These are phyloP conservation scores for Morinoia aosen DNA, from an alignment of 2,888 invertebrate species.

Conservation along the genomic window DNA sequence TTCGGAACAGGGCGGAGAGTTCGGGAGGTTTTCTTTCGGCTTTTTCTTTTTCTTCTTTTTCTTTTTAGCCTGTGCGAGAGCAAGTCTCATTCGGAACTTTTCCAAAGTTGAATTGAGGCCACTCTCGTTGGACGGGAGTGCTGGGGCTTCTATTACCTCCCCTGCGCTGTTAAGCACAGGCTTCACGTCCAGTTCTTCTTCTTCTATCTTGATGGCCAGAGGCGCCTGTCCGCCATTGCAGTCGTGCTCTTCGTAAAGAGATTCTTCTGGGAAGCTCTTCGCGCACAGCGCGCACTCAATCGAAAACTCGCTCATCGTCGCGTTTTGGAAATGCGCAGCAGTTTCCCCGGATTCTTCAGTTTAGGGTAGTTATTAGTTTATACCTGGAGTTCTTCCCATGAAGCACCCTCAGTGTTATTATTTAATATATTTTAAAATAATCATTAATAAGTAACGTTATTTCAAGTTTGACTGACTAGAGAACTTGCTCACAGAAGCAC, in stretches of 20 bases:
- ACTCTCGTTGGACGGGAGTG: not conserved
- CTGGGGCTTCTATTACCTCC: not conserved
- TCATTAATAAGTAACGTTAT: not conserved
- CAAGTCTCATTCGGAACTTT: not conserved
- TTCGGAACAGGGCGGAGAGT: not conserved
- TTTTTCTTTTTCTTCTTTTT: slow-evolving; percentile 39
- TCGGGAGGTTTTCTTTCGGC: not conserved
- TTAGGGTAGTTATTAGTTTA: not conserved
- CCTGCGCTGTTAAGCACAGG: slow-evolving; percentile 7
- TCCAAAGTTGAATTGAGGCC: not conserved
- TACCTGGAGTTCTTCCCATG: not conserved
- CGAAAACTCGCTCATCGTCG: slow-evolving; percentile 64
- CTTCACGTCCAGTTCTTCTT: slow-evolving; percentile 39
- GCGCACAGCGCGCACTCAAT: slow-evolving; percentile 66
- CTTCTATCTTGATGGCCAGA: slow-evolving; percentile 64
- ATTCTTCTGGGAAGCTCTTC: slow-evolving; percentile 59
- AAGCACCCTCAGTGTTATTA: no score
- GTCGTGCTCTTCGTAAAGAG: slow-evolving; percentile 60
- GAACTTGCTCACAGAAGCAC: not conserved
- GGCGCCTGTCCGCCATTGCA: slow-evolving; percentile 61
- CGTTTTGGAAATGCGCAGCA: not conserved
- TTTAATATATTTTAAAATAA: not conserved
- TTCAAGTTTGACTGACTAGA: not conserved
- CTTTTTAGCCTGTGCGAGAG: not conserved
- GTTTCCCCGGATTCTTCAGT: not conserved